Evolutionary conservation across 2,888 invertebrate species (phyloP).

Genomic region (Neoaliturus tenellus): DNA sequence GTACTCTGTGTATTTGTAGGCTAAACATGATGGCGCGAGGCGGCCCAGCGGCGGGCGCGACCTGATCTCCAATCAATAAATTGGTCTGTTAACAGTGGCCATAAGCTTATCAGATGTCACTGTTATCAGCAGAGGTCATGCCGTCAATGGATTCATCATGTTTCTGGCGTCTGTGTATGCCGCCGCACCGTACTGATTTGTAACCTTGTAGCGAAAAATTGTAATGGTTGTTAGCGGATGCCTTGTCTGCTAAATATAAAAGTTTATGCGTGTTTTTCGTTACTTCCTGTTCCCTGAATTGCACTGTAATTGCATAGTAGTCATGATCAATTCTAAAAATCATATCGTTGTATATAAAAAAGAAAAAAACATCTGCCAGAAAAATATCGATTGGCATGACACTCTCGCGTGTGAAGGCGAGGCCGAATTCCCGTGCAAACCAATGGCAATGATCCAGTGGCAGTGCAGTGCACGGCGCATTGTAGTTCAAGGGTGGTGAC

Average conservation of each 20-base stretch:
- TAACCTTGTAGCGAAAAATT: too few relatives aligned
- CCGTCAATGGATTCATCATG: not conserved
- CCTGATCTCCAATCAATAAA: not conserved
- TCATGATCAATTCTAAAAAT: too few relatives aligned
- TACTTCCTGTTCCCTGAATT: too few relatives aligned
- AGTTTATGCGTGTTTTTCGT: too few relatives aligned
- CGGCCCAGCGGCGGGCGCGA: not conserved
- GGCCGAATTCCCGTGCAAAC: not conserved
- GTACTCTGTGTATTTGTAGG: too few relatives aligned
- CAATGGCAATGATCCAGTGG: not conserved
- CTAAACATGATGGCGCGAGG: not conserved
- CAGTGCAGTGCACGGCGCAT: not conserved
- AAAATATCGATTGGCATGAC: too few relatives aligned
- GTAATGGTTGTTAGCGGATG: too few relatives aligned
- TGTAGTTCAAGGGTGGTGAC: conserved; percentile 3
- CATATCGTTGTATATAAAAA: too few relatives aligned
- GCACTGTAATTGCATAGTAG: too few relatives aligned
- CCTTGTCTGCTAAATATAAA: too few relatives aligned
- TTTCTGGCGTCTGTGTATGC: not conserved
- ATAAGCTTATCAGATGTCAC: not conserved
- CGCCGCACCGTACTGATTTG: not conserved
- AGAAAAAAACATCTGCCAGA: too few relatives aligned
- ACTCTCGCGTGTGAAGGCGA: too few relatives aligned
- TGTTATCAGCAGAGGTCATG: not conserved
- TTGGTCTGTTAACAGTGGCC: conserved; percentile 1